Base-by-base conservation (phyloP, 2,113 vertebrate species). In the Noctilio leporinus region DNA sequence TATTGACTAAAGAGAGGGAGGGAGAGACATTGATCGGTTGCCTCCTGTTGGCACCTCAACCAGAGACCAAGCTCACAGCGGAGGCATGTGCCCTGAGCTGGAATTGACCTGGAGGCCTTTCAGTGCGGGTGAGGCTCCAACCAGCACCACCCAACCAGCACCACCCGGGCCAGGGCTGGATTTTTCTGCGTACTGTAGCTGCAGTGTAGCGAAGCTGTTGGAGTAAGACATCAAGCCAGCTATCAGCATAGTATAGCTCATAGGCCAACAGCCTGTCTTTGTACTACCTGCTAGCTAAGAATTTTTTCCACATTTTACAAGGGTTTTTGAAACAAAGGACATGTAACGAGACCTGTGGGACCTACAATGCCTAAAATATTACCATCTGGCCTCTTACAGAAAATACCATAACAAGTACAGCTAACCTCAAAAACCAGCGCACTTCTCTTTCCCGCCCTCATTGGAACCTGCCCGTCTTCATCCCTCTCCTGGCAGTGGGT, bases 321-420 rank as follows among this genome's bases (percentile, higher is more conserved):
- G 24, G 12, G 33, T 90, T 88, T 10, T 92, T 10, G 84, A 86
- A 95, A 84, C 57, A 86, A 92, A 91, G 28, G 87, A 82, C 55
- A 17, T 43, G 26, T 53, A 47, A 59, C 28, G 12, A 94, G 16
- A 91, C 51, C 55, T 45, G 2, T 59, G 47, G 85, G 26, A 57
- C 15, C 47, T 55, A 53, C 40, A 70, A 35, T 62, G 7, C 33
- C 51, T 93, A 24, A 93, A 70, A 33, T 85, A 81, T 49, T 83
- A 93, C 55, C 81, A 0, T 62, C 33, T 57, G 28, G 33, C 43
- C 53, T 85, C 38, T 40, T 76, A 57, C 30, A 72, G 90, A 64
- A 78, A 89, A 87, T n/a, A n/a, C n/a, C n/a, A n/a, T n/a, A n/a
- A 91, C 20, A 24, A 6, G 51, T 65, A 73, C 5, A 88, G 12